These are phyloP conservation scores for Heterocephalus glaber DNA, from an alignment of 2,113 vertebrate species.

Conservation along the genomic window DNA sequence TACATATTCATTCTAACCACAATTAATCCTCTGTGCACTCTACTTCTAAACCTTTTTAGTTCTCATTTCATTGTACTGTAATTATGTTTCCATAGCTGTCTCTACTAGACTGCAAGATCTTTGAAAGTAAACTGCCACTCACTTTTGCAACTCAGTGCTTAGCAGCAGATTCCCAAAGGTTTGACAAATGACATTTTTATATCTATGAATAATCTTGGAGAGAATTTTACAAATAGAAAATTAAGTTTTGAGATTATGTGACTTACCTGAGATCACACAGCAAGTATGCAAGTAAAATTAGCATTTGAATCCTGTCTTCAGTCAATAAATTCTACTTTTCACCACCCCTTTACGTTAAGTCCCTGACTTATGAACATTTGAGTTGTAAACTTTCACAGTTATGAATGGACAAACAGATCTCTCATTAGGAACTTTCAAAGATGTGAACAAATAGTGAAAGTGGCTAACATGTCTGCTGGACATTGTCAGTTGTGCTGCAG, in stretches of 20 bases:
- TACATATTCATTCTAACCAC: conserved; percentile 12
- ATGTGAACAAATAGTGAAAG: not conserved
- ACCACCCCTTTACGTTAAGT: not conserved
- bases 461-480: not conserved
- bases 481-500: not conserved
- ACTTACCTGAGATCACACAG: conserved; percentile 35
- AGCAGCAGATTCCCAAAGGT: not conserved
- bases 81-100: not conserved
- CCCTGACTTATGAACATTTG: not conserved
- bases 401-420: not conserved
- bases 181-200: not conserved
- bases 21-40: not conserved
- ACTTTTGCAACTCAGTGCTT: conserved; percentile 31
- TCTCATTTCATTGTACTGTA: conserved; percentile 41
- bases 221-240: conserved; percentile 38
- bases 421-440: not conserved
- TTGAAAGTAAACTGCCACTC: conserved; percentile 30
- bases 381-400: not conserved
- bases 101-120: not conserved
- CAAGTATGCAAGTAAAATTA: conserved; percentile 22
- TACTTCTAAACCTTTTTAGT: conserved; percentile 32
- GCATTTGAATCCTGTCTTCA: conserved; percentile 36
- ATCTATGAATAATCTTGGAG: conserved; percentile 36
- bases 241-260: conserved; percentile 36
- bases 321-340: not conserved